A percentile compares a stretch with the other conserved stretches of the same genome.
These are phyloP conservation scores for Proterorhinus semilunaris DNA, from an alignment of 2,113 vertebrate species.

Conservation along the genomic window DNA sequence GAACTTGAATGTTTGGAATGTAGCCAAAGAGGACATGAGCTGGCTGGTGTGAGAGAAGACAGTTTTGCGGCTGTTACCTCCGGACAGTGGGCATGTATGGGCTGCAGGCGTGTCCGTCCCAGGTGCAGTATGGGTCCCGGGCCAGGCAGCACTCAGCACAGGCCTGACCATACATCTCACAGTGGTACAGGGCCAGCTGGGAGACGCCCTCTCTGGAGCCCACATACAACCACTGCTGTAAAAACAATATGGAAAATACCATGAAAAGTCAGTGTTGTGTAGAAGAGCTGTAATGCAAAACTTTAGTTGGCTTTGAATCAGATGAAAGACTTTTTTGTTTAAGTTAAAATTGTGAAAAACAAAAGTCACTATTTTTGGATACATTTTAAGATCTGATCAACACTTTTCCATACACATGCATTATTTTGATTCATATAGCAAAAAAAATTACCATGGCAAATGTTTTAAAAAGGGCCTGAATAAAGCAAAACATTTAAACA, in stretches of 20 bases:
- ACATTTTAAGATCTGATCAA: no score
- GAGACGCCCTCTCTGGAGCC: slow-evolving; percentile 79
- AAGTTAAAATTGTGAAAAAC: no score
- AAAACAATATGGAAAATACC: not conserved
- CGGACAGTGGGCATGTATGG: slow-evolving; percentile 75
- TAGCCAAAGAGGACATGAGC: no score
- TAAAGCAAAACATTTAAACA: no score
- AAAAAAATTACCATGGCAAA: no score
- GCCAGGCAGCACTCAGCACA: slow-evolving; percentile 83
- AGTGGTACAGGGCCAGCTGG: slow-evolving; percentile 80
- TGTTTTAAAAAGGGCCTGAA: no score
- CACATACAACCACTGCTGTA: slow-evolving; percentile 79
- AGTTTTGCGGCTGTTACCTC: slow-evolving; percentile 53
- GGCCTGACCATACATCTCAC: slow-evolving; percentile 80
- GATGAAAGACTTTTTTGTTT: no score
- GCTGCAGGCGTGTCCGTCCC: slow-evolving; percentile 82
- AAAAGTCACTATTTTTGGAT: no score
- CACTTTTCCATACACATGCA: no score
- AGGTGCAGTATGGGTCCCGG: slow-evolving; percentile 82
- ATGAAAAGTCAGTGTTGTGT: not conserved
- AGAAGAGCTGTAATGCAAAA: not conserved
- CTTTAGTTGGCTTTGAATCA: no score
- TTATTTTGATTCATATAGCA: no score
- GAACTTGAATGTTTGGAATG: no score
- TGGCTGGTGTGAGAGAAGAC: not conserved